Evolutionary conservation across 1,140 invertebrate genomes (phyloP).

Genomic region (Heliconius congener): DNA sequence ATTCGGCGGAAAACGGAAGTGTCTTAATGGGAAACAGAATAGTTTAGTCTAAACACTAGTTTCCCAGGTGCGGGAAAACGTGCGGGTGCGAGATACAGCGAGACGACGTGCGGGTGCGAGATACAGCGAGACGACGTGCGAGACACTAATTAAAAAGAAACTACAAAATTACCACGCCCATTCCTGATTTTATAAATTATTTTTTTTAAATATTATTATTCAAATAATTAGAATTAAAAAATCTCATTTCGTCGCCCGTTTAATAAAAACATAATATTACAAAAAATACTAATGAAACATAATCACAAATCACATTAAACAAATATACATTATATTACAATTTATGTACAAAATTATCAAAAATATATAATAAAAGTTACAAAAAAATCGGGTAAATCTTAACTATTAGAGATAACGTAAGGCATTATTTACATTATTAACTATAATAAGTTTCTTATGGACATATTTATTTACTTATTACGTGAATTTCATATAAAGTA

Average conservation of each 20-base stretch:
- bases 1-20: too few relatives aligned
- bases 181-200: too few relatives aligned
- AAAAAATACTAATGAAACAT: background rate
- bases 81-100: too few relatives aligned
- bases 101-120: too few relatives aligned
- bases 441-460: background rate
- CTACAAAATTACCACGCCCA: too few relatives aligned
- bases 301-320: slow-evolving; percentile 18
- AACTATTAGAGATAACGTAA: background rate
- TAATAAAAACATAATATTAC: slow-evolving; percentile 30
- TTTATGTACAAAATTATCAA: slow-evolving; percentile 18
- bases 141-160: too few relatives aligned
- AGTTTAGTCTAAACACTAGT: too few relatives aligned
- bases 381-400: background rate
- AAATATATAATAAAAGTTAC: slow-evolving; percentile 1
- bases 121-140: too few relatives aligned
- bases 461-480: background rate
- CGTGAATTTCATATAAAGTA: background rate
- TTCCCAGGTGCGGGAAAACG: too few relatives aligned
- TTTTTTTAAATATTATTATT: too few relatives aligned
- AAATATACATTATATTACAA: slow-evolving; percentile 20
- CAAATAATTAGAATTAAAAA: too few relatives aligned
- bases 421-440: background rate
- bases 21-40: too few relatives aligned
- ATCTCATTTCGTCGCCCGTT: slow-evolving; percentile 21